Base-by-base conservation (phyloP, 2,888 invertebrate genomes). In the Drosophila kambysellisi region DNA sequence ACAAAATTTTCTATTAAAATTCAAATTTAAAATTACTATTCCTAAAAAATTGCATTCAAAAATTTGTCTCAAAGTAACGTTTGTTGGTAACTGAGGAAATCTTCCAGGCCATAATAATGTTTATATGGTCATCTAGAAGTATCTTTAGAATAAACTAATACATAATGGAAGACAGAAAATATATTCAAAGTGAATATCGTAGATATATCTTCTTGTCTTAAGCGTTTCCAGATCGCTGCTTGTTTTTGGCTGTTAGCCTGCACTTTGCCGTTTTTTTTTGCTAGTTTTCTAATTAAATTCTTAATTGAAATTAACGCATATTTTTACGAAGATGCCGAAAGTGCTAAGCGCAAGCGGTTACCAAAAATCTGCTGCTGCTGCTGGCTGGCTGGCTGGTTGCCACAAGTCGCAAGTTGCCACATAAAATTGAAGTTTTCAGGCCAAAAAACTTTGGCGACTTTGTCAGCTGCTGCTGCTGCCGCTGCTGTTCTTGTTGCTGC, bases 341-440 rank as follows among this genome's bases (percentile, higher is more conserved):
- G 78, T 78, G 78, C 66, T 78, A 66, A 80, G 70, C 76, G 66
- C 79, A 70, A 79, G 83, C 81, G 68, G 86, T 86, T 84, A 74
- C 81, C 79, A 52, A 61, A 62, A 70, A 73, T 74, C 70, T 80
- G 17, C 30, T 85, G 70, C 63, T 82, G 70, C 69, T 74, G 63
- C 53, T 56, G 29, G 54, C 20, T 53, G 35, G 39, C 53, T 56
- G 29, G 54, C 20, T 53, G 35, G 39, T 32, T 68, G 64, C 50
- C 59, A 63, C 65, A 70, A 65, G 69, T 70, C 73, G 54, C 62
- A 74, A 63, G 63, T 75, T 67, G 80, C 82, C 84, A 68, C 80
- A 82, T 54, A 41, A 76, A 74, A 80, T 80, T 78, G 66, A 81
- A 83, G 81, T 84, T 76, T 82, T 60, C 53, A 46, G 39, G 41